Evolutionary conservation across 2,113 vertebrate genomes (phyloP).

Genomic region (Gallinago jamesoni): DNA sequence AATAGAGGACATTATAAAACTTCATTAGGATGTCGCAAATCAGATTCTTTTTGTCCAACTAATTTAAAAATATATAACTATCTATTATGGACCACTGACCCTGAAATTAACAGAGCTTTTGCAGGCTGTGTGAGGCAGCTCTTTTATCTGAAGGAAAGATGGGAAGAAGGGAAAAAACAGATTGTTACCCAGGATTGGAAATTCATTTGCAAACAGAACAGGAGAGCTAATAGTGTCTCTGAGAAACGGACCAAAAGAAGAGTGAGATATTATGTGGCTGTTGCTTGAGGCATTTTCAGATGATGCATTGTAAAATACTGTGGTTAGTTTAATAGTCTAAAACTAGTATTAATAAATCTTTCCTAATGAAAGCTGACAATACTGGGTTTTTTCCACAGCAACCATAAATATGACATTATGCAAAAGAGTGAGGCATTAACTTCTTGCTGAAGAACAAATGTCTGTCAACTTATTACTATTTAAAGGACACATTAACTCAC

Average conservation of each 20-base stretch:
- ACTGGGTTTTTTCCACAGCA: not conserved
- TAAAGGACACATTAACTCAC: not conserved
- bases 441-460: not conserved
- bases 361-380: not conserved
- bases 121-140: not conserved
- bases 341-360: not conserved
- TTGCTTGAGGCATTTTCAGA: not conserved
- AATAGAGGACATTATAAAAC: not conserved
- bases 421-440: not conserved
- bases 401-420: not conserved
- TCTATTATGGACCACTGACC: not conserved
- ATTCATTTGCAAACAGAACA: not conserved
- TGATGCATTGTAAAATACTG: not conserved
- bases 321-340: not conserved
- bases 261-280: not conserved
- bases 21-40: not conserved
- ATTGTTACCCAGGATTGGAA: not conserved
- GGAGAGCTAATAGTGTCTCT: not conserved
- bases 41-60: not conserved
- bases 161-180: not conserved
- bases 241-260: not conserved
- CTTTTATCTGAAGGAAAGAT: not conserved
- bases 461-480: not conserved
- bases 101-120: not conserved
- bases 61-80: not conserved